A percentile compares a stretch with the other conserved stretches of the same genome.
These are phyloP conservation scores for Cygnus atratus DNA, from an alignment of 2,113 vertebrate genomes.

Conservation along the genomic window DNA sequence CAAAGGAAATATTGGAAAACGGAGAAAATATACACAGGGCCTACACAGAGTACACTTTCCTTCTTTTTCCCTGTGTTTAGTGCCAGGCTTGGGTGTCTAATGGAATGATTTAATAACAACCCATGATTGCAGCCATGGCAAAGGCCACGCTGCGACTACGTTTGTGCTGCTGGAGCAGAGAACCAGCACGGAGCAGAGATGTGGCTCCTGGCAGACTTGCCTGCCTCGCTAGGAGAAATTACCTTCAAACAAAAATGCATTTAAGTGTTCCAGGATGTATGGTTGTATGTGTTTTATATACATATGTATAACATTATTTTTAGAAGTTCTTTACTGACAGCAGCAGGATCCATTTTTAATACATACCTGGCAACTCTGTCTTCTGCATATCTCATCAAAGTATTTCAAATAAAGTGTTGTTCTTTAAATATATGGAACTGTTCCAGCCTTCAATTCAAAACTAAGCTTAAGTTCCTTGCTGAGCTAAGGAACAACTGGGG, in stretches of 20 bases:
- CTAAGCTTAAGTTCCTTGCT: background rate
- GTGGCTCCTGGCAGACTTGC: background rate
- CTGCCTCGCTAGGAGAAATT: background rate
- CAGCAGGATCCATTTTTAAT: background rate
- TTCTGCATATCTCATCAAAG: background rate
- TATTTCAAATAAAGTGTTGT: background rate
- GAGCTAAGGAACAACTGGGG: background rate
- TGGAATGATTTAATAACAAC: background rate
- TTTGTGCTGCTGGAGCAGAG: background rate
- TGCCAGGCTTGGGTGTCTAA: background rate
- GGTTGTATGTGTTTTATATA: background rate
- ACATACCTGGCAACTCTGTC: background rate
- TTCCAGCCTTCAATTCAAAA: background rate
- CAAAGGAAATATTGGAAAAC: conserved; percentile 19
- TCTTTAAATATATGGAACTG: conserved; percentile 5
- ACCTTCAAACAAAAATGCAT: background rate
- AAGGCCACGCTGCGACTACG: background rate
- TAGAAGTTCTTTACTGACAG: conserved; percentile 5
- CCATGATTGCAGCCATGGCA: background rate
- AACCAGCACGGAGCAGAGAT: background rate
- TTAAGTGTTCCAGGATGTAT: background rate
- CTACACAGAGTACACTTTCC: background rate
- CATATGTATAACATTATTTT: background rate
- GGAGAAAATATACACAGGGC: background rate
- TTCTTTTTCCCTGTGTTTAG: background rate